Percentiles rank a stretch among this genome's conserved stretches.
Evolutionary conservation across 2,888 invertebrate species (phyloP).

Genomic region (Cheilosia vernalis): DNA sequence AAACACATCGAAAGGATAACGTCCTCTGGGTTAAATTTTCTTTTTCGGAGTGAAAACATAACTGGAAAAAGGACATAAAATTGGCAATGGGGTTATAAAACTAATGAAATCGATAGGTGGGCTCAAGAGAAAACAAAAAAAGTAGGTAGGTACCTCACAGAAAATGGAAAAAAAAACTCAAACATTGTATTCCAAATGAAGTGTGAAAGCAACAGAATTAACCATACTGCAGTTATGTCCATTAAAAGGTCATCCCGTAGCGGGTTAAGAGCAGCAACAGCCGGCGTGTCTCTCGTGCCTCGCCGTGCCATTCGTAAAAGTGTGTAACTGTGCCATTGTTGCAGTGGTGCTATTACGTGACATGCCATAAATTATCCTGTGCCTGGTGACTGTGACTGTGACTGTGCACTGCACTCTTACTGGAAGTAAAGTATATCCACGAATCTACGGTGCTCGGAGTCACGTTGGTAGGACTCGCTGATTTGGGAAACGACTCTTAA

Average conservation of each 20-base stretch:
- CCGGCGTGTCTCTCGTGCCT: conserved; percentile 36
- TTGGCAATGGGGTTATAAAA: conserved; percentile 70
- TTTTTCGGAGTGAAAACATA: conserved; percentile 38
- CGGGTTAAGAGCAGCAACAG: conserved; percentile 57
- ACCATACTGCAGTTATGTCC: conserved; percentile 58
- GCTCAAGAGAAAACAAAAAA: conserved; percentile 33
- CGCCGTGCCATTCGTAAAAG: conserved; percentile 23
- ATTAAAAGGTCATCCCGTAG: conserved; percentile 67
- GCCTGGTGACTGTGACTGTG: conserved; percentile 24
- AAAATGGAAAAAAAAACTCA: neutral
- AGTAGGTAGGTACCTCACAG: conserved; percentile 15
- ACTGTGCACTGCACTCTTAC: conserved; percentile 27
- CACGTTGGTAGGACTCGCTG: conserved; percentile 33
- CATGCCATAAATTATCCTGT: conserved; percentile 67
- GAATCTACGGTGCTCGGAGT: conserved; percentile 26
- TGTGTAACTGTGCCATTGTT: conserved; percentile 69
- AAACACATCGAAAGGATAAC: conserved; percentile 8
- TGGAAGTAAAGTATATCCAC: conserved; percentile 11
- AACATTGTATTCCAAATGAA: conserved; percentile 33
- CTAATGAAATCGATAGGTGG: conserved; percentile 70
- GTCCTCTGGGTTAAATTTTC: conserved; percentile 43
- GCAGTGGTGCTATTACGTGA: conserved; percentile 64
- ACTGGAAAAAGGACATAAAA: conserved; percentile 54
- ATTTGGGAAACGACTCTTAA: conserved; percentile 46
- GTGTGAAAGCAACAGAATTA: conserved; percentile 62